A percentile compares a stretch with the other conserved stretches of the same genome.
Evolutionary conservation across 1,140 invertebrate species (phyloP).

Genomic region (Harlomillsia oculata): DNA sequence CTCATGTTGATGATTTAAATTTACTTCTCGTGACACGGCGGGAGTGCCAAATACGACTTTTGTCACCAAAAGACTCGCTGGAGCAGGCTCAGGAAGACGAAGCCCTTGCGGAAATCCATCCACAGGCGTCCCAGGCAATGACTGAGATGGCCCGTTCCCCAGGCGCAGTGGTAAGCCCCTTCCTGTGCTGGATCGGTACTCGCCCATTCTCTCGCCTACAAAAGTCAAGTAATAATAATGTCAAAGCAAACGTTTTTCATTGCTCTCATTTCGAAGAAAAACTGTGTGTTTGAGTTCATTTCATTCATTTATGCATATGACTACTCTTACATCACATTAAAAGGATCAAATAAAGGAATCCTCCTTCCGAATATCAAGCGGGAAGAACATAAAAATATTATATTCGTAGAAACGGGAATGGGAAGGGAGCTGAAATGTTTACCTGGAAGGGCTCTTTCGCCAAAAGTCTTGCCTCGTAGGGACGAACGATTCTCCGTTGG

Average conservation of each 20-base stretch:
- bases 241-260: background rate
- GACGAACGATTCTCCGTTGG: slow-evolving; percentile 32
- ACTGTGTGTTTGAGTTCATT: too few relatives aligned
- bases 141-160: slow-evolving; percentile 34
- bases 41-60: slow-evolving; percentile 36
- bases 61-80: slow-evolving; percentile 35
- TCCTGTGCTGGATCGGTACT: slow-evolving; percentile 34
- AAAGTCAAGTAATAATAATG: slow-evolving; percentile 1
- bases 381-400: too few relatives aligned
- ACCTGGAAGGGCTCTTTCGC: slow-evolving; percentile 35
- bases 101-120: slow-evolving; percentile 35
- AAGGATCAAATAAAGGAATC: too few relatives aligned
- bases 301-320: too few relatives aligned
- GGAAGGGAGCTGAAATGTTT: too few relatives aligned
- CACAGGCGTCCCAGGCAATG: slow-evolving; percentile 33
- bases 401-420: too few relatives aligned
- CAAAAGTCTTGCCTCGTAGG: slow-evolving; percentile 35
- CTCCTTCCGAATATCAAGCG: too few relatives aligned
- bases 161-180: slow-evolving; percentile 34
- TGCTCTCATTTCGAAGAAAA: too few relatives aligned
- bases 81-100: slow-evolving; percentile 34
- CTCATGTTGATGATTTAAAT: slow-evolving; percentile 33
- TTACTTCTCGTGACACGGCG: slow-evolving; percentile 34
- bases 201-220: slow-evolving; percentile 34
- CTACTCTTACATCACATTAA: too few relatives aligned